These are phyloP conservation scores for Coilia nasus DNA, from an alignment of 2,797 vertebrate genomes.

Conservation along the genomic window DNA sequence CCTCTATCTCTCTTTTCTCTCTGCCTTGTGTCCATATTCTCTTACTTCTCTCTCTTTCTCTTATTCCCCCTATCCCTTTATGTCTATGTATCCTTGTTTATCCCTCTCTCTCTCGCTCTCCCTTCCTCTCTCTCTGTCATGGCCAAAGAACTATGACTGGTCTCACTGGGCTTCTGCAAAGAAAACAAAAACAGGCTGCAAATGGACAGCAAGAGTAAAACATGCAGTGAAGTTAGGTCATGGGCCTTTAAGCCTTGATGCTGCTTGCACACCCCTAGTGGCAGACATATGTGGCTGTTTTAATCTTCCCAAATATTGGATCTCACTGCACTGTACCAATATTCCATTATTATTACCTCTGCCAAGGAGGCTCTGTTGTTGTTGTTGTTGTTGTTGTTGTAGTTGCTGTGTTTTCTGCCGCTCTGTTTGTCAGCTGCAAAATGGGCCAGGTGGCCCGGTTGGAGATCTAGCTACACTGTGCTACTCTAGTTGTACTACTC, in stretches of 20 bases:
- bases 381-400: not conserved
- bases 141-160: not conserved
- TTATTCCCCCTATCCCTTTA: not conserved
- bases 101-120: not conserved
- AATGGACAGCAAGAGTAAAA: conserved; percentile 8
- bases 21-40: not conserved
- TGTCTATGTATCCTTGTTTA: not conserved
- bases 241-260: not conserved
- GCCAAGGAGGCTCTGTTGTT: not conserved
- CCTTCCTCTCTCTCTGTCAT: not conserved
- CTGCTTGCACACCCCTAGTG: not conserved
- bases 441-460: not conserved
- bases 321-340: not conserved
- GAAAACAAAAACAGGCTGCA: not conserved
- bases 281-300: not conserved
- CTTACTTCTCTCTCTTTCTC: conserved; percentile 27
- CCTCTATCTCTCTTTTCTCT: conserved; percentile 17
- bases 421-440: too few species aligned
- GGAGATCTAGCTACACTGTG: not conserved
- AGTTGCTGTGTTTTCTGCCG: too few species aligned
- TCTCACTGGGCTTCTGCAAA: not conserved
- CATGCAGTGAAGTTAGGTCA: conserved; percentile 5
- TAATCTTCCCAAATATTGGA: too few species aligned
- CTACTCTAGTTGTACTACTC: not conserved
- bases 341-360: not conserved